Percentiles rank a stretch among this genome's conserved stretches.
phyloP scores from a whole-genome alignment of 1,140 invertebrate species.

The Phocides pigmalion region DNA sequence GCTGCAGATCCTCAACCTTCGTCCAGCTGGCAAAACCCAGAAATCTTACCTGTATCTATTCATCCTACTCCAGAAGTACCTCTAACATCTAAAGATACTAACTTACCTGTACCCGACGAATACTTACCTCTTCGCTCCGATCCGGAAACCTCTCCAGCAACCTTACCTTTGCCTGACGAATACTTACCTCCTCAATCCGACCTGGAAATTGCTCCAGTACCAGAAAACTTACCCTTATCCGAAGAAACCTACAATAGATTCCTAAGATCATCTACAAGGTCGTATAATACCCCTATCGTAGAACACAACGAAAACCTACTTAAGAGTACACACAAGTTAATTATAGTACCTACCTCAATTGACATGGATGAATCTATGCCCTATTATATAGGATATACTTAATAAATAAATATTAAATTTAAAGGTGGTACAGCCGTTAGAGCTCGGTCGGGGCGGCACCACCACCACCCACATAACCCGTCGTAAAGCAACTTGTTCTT shows the following conservation, averaged over 20 bases:
- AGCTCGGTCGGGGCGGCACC: no score
- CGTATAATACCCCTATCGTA: slow-evolving; percentile 16
- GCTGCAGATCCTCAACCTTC: background rate
- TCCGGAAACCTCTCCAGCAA: no score
- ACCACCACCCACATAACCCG: no score
- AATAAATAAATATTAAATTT: no score
- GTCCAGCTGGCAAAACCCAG: background rate
- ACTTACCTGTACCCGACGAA: background rate
- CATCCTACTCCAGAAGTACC: background rate
- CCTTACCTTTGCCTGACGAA: slow-evolving; percentile 1
- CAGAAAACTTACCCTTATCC: slow-evolving; percentile 1
- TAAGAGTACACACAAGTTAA: slow-evolving; percentile 3
- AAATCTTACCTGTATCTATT: background rate
- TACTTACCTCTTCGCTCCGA: no score
- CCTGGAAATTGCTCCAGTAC: no score
- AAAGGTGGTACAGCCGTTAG: no score
- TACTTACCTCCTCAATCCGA: background rate
- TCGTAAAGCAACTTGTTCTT: no score
- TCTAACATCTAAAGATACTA: background rate
- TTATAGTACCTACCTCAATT: slow-evolving; percentile 34
- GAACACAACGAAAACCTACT: slow-evolving; percentile 28
- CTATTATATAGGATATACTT: no score
- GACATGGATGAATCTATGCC: slow-evolving; percentile 36
- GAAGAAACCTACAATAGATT: slow-evolving; percentile 18
- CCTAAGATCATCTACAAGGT: slow-evolving; percentile 42